These are phyloP conservation scores for Cancer borealis DNA, from an alignment of 2,888 invertebrate species.

Conservation along the genomic window DNA sequence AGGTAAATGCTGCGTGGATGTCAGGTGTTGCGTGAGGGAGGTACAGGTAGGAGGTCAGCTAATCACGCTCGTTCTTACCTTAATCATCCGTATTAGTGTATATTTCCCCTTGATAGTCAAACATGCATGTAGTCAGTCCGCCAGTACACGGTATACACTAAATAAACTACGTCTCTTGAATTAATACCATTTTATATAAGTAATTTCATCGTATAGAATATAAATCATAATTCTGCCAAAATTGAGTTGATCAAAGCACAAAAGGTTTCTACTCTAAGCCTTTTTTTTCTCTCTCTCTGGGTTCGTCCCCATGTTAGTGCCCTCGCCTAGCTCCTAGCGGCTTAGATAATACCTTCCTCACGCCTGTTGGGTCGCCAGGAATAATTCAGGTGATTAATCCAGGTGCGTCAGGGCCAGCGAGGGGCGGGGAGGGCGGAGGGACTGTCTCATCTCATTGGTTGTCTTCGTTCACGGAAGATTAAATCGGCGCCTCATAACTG, in stretches of 20 bases:
- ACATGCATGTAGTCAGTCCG: not conserved
- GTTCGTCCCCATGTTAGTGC: not conserved
- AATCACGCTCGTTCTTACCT: not conserved
- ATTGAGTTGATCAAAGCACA: not conserved
- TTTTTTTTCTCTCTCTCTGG: not conserved
- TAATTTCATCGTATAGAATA: not conserved
- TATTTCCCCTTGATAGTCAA: not conserved
- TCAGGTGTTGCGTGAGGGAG: conserved; percentile 3
- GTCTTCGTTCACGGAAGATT: conserved; percentile 33
- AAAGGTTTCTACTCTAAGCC: not conserved
- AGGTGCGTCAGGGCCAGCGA: not conserved
- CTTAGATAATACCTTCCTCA: conserved; percentile 18
- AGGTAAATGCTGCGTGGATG: conserved; percentile 40
- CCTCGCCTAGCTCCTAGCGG: conserved; percentile 1
- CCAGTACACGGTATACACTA: not conserved
- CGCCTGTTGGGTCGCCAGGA: conserved; percentile 29
- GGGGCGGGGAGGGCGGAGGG: conserved; percentile 38
- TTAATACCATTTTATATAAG: not conserved
- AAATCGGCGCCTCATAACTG: conserved; percentile 7
- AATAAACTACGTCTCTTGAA: not conserved
- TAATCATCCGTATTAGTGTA: not conserved
- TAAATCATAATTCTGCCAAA: not conserved
- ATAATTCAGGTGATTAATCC: conserved; percentile 38
- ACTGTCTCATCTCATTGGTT: conserved; percentile 9
- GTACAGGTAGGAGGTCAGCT: not conserved